Evolutionary conservation across 2,797 vertebrate genomes (phyloP), one percentile per base, ranked within the genome.

Genomic region (Cephalopachus bancanus): DNA sequence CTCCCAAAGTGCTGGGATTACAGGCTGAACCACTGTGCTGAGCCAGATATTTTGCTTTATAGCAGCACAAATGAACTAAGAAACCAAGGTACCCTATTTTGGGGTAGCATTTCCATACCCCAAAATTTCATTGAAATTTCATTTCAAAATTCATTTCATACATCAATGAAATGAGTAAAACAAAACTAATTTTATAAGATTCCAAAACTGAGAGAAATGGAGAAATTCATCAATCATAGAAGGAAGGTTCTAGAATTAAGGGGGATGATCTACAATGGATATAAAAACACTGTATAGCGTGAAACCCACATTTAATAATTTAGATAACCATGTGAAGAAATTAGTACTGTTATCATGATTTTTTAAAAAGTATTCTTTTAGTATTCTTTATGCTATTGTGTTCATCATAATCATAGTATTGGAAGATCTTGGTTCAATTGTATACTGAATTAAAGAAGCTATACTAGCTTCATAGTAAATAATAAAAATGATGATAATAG

Each of bases 391-490:
- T 76, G 30, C 4, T 76, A 53, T 75, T 94, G n/a, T 78, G 28
- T 9, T 91, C 2, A 80, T 93, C 53, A 71, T 91, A 91, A 65
- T 37, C 30, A 28, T 79, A 86, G 9, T 64, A 62, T 62, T 94
- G 24, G n/a, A 83, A 86, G n/a, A 81, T 95, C 89, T 89, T 81
- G 44, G 24, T 72, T 81, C 37, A 65, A 1, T 74, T 83, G 7
- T 92, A 16, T 4, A 28, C 8, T 84, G 19, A 81, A 64, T 71
- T 93, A 26, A 96, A 69, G 28, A 89, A 33, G 24, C 19, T 81
- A 51, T 95, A 51, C 28, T 88, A 49, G 11, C 26, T 78, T 91
- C 84, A 80, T 67, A 93, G 24, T 89, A 93, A 95, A 57, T 84
- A 55, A 51, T 91, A 30, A 92, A 72, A 69, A 64, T 89, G 24